Evolutionary conservation across 2,113 vertebrate species (phyloP).

Genomic region (Seriola dumerili): DNA sequence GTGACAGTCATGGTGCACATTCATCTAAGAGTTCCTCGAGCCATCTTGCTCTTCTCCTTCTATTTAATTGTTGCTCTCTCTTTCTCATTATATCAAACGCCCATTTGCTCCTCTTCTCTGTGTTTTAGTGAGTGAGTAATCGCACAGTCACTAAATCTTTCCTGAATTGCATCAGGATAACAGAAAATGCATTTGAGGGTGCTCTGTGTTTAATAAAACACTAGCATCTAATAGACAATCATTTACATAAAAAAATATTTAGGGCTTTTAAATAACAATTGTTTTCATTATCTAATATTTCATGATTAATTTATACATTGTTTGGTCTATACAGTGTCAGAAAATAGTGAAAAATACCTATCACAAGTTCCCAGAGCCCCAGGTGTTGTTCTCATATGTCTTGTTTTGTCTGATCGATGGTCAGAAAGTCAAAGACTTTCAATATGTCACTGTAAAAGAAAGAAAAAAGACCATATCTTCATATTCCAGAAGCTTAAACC

Average conservation of each 20-base stretch:
- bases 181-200: background rate
- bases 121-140: constrained; percentile 33
- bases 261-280: too few species aligned
- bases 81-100: constrained; percentile 50
- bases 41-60: background rate
- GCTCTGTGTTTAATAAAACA: too few species aligned
- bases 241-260: too few species aligned
- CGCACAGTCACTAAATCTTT: constrained; percentile 38
- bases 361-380: too few species aligned
- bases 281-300: too few species aligned
- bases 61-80: constrained; percentile 24
- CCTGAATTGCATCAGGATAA: constrained; percentile 31
- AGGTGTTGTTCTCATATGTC: too few species aligned
- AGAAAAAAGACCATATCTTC: background rate
- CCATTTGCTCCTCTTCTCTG: constrained; percentile 39
- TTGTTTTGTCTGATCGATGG: background rate
- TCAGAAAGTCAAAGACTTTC: background rate
- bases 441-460: background rate
- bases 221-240: too few species aligned
- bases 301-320: too few species aligned
- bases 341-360: too few species aligned
- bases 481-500: background rate
- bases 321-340: too few species aligned
- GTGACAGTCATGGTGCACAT: constrained; percentile 22
- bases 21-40: constrained; percentile 34